Evolutionary conservation across 2,888 invertebrate genomes (phyloP), one percentile per base, ranked within the genome.

Genomic region (Andrena bicolor): DNA sequence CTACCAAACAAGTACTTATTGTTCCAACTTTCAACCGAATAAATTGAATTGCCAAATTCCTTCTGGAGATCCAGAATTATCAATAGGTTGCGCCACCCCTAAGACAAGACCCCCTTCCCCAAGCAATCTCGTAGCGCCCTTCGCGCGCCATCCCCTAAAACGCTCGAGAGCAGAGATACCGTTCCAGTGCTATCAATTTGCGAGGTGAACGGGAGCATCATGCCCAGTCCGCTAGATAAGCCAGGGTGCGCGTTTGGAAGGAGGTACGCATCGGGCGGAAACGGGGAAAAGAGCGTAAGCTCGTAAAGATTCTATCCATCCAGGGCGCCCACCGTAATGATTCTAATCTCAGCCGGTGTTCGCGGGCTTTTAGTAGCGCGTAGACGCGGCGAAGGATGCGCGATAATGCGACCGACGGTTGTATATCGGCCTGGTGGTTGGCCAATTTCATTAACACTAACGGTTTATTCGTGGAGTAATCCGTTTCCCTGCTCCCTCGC

Each of bases 251-350:
- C 53, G 51, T 63, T 53, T 64, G 28, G 56, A 66, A 72, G 26
- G 58, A 72, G 60, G 51, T 73, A 41, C 41, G 16, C 13, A 41
- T 41, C 41, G 41, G 41, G 1, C 16, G 76, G 78, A 81, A 86
- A 77, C 63, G 73, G 61, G 77, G 79, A 76, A 76, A 81, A 79
- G 76, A 76, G 70, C 63, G 77, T 28, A 76, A 66, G 60, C 74
- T 84, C 88, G 65, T 88, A 88, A 88, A 88, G 87, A 88, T 84
- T 80, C 79, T 86, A 84, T 87, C 83, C 78, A 13, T 32, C 23
- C 60, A 56, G 48, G 71, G 32, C 51, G 56, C 23, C 72, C 48
- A 76, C 76, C 82, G 81, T 85, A 84, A 88, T 63, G 89, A 89
- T 90, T 81, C 75, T 86, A 87, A 89, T 88, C 90, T 85, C 49